Base-by-base conservation (phyloP, 2,888 invertebrate genomes). In the Volucella zonaria region DNA sequence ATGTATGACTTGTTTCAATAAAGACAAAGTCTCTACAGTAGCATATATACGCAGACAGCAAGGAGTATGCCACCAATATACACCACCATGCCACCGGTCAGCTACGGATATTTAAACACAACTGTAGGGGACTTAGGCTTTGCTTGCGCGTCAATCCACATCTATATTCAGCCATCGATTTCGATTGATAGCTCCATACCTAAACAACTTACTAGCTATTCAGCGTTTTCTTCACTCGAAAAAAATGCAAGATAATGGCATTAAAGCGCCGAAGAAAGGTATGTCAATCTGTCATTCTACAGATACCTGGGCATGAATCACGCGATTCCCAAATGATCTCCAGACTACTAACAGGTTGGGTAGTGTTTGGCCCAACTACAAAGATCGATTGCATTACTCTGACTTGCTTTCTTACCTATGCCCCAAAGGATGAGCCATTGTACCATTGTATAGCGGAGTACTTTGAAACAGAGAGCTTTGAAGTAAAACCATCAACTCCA, bases 401-500 rank as follows among this genome's bases (percentile, higher is more conserved):
- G 1, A 23, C 71, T 12, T 68, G 51, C 15, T 59, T n/a, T n/a
- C n/a, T n/a, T n/a, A n/a, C n/a, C n/a, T n/a, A n/a, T 23, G 9
- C 47, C 8, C 9, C 11, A 3, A 14, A 3, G 3, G 31, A 52
- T 12, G 59, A 52, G 1, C 2, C 31, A 11, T 45, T 74, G 14
- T 59, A 71, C 1, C 3, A 61, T 3, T 6, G 67, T 11, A 45
- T 74, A 9, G 15, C 62, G 2, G 54, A 66, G 1, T 80, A 74
- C 14, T 74, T 80, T 18, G 43, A 58, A 1, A 80, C 54, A 0
- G 74, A 80, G 8, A 68, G 42, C 12, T 80, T 80, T 43, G 74
- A 67, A 1, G 62, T 75, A 0, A 59, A 23, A 12, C 54, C 80
- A 3, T 43, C 56, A 23, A 56, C 56, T 1, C 38, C 18, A 3